Evolutionary conservation across 2,113 vertebrate species (phyloP), one percentile per base, ranked within the genome.

Genomic region (Lucifuga dentata): DNA sequence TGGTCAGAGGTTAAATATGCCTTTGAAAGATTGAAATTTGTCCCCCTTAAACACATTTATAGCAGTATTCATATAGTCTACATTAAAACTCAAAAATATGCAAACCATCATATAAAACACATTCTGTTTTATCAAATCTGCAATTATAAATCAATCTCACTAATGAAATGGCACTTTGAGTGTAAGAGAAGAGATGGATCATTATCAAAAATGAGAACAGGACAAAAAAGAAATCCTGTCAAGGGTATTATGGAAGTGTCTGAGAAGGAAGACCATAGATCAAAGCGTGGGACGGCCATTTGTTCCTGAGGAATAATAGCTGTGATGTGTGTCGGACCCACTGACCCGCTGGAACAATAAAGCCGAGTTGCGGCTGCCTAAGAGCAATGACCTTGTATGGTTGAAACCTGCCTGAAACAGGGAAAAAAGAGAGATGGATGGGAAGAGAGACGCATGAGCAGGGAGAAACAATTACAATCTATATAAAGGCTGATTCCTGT

Each of bases 241-340:
- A 93, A 89, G 86, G 89, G 77, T 91, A 87, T 92, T 92, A 91
- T 88, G 83, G 89, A 90, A 91, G 90, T 83, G 80, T 88, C 88
- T 90, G 85, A 88, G 82, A 87, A 81, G 86, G 84, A 88, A 90
- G 85, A 79, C 87, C 87, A 92, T 93, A 92, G 89, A 92, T 93
- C 91, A 93, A 92, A 91, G 90, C 63, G 71, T 83, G 79, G 81
- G 91, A 90, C 58, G 81, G 82, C 86, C 89, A 91, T 93, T 93
- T 92, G 92, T 93, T 92, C 87, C 87, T 75, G 71, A 83, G 86
- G 90, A 92, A 93, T 92, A 92, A 92, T 91, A 89, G 89, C 88
- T 90, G 86, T 91, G 92, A 92, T 90, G 89, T 89, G 90, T 91
- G 89, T 86, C 85, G 83, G 86, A 89, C 90, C 88, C 76, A 62